These are phyloP conservation scores for Fregata magnificens DNA, from an alignment of 2,113 vertebrate species.

Conservation along the genomic window DNA sequence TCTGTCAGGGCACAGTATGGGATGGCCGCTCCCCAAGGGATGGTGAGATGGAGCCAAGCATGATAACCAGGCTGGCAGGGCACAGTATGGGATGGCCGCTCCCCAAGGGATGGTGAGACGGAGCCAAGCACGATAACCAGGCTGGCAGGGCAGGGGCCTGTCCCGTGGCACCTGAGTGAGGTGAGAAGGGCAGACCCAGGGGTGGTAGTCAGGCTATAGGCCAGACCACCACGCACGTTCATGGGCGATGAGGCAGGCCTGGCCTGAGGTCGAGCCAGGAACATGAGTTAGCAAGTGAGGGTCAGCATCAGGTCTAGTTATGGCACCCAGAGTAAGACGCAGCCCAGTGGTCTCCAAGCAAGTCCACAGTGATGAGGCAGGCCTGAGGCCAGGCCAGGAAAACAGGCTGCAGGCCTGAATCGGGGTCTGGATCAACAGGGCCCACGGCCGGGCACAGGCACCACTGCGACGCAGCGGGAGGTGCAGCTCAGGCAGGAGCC, in stretches of 20 bases:
- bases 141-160: neutral
- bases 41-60: fast-evolving
- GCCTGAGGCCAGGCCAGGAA: neutral
- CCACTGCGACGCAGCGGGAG: fast-evolving
- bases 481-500: neutral
- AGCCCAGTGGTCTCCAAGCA: neutral
- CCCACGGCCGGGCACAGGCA: neutral
- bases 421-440: neutral
- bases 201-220: fast-evolving
- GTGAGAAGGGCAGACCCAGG: neutral
- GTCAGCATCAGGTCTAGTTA: neutral
- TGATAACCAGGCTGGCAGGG: neutral
- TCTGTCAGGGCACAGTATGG: neutral
- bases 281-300: neutral
- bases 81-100: neutral
- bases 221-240: fast-evolving
- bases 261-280: neutral
- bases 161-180: fast-evolving
- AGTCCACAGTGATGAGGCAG: neutral
- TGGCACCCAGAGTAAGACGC: neutral
- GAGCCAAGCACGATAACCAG: neutral
- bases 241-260: neutral
- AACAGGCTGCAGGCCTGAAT: neutral
- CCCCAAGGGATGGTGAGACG: neutral
- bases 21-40: neutral